These are phyloP conservation scores for Acinonyx jubatus DNA, from an alignment of 2,113 vertebrate species.

Conservation along the genomic window DNA sequence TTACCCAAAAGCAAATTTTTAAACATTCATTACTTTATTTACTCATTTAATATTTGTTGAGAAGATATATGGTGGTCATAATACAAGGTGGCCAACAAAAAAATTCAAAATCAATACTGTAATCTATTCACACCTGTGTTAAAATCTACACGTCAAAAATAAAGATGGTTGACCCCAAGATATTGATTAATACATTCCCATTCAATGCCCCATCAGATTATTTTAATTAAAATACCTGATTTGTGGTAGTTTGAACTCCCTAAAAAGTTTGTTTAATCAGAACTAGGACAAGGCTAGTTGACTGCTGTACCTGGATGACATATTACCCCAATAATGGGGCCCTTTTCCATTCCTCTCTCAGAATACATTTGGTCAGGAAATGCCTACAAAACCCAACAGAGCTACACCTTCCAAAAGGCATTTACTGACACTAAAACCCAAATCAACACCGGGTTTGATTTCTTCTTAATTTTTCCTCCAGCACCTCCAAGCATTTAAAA, in stretches of 20 bases:
- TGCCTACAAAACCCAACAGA: background rate
- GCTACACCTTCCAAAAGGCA: background rate
- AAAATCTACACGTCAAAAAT: slow-evolving; percentile 6
- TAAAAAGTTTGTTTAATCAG: background rate
- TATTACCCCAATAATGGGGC: background rate
- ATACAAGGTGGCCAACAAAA: background rate
- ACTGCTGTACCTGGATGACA: background rate
- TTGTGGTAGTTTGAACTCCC: background rate
- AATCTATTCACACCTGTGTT: background rate
- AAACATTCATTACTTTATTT: background rate
- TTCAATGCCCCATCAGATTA: background rate
- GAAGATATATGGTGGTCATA: background rate
- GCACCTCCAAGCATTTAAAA: background rate
- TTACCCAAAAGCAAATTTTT: background rate
- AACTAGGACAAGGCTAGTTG: background rate
- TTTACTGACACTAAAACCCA: background rate
- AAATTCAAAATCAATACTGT: background rate
- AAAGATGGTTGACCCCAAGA: background rate
- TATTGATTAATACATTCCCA: background rate
- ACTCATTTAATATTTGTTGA: slow-evolving; percentile 24
- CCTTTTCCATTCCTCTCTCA: background rate
- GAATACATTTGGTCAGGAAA: background rate
- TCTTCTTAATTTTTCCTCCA: background rate
- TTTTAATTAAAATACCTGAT: slow-evolving; percentile 30
- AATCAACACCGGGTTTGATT: background rate